These are phyloP conservation scores for Ochropleura plecta DNA, from an alignment of 2,888 invertebrate genomes.

Conservation along the genomic window DNA sequence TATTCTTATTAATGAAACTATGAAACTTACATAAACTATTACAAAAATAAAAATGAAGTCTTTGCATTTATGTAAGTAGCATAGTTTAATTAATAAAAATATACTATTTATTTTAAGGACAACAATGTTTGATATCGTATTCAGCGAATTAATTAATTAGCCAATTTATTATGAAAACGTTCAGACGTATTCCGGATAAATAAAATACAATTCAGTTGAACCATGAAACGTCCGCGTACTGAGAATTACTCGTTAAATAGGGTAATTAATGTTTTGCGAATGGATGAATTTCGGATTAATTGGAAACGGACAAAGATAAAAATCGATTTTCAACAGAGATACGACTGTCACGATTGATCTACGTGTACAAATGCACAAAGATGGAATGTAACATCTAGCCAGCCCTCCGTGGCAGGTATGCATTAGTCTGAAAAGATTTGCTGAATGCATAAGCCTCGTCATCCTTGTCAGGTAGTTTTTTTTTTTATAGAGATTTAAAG, in stretches of 20 bases:
- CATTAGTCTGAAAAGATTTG: slow-evolving; percentile 17
- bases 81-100: neutral
- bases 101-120: neutral
- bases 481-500: neutral
- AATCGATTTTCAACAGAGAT: slow-evolving; percentile 6
- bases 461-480: neutral
- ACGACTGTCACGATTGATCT: neutral
- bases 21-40: no score
- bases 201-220: slow-evolving; percentile 32
- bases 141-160: slow-evolving; percentile 24
- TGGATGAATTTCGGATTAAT: slow-evolving; percentile 15
- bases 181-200: slow-evolving; percentile 35
- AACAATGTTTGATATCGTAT: slow-evolving; percentile 18
- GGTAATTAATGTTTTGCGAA: slow-evolving; percentile 23
- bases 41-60: neutral
- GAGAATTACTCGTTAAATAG: slow-evolving; percentile 22
- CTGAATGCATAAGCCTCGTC: neutral
- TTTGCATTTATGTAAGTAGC: neutral
- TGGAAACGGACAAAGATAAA: slow-evolving; percentile 17
- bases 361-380: slow-evolving; percentile 4
- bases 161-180: slow-evolving; percentile 31
- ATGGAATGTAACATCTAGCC: neutral
- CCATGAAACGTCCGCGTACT: neutral
- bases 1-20: no score
- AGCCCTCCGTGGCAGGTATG: slow-evolving; percentile 1